A percentile compares a stretch with the other conserved stretches of the same genome.
Conservation (phyloP, 2,797 vertebrate species). For the Neosilurus hyrtlii region DNA sequence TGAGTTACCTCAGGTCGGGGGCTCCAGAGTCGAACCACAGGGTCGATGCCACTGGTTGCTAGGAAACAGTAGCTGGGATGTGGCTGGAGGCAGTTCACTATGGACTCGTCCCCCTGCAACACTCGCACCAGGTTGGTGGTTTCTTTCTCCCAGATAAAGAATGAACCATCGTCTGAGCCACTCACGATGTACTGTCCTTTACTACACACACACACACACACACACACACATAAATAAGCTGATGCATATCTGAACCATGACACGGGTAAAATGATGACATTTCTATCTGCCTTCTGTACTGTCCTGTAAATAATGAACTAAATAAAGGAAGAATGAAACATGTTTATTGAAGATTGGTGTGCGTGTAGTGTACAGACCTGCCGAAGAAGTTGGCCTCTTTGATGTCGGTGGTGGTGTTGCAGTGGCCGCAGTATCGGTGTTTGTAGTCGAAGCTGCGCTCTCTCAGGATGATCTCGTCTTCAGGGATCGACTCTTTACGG, state of each 20-base stretch:
- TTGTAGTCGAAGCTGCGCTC: conserved; percentile 97
- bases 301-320: background rate
- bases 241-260: background rate
- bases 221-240: conserved; percentile 16
- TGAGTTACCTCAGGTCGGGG: conserved; percentile 88
- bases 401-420: conserved; percentile 98
- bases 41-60: conserved; percentile 96
- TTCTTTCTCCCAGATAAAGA: conserved; percentile 60
- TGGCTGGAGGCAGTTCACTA: conserved; percentile 97
- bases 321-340: background rate
- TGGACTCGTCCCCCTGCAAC: conserved; percentile 96
- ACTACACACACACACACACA: conserved; percentile 68
- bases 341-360: background rate
- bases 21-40: conserved; percentile 94
- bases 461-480: conserved; percentile 90
- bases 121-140: conserved; percentile 92
- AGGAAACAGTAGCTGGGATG: conserved; percentile 98
- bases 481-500: conserved; percentile 90
- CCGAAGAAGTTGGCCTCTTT: conserved; percentile 99
- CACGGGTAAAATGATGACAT: background rate
- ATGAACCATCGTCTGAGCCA: conserved; percentile 96
- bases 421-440: conserved; percentile 97
- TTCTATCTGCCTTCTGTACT: background rate
- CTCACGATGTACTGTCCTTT: conserved; percentile 98
- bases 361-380: conserved; percentile 75